Conservation (phyloP, 2,888 invertebrate genomes). For the Ramazzottius varieornatus region DNA sequence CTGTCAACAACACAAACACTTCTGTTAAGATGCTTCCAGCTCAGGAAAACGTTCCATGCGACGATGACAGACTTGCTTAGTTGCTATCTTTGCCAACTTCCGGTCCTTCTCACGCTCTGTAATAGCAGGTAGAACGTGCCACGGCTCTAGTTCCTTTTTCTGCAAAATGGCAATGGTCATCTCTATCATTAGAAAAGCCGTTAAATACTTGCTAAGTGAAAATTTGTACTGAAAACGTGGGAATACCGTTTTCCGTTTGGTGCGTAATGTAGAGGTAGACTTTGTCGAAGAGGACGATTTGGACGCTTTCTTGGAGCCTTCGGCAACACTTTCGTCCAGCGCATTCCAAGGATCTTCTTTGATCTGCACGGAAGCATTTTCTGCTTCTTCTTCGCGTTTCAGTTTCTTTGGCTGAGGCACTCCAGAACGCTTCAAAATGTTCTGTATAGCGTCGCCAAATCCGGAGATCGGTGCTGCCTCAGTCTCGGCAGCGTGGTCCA, state of each 20-base stretch:
- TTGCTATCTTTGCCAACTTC: constrained; percentile 50
- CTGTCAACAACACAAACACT: constrained; percentile 25
- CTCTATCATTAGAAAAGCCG: neutral
- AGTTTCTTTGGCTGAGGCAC: neutral
- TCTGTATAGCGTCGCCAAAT: neutral
- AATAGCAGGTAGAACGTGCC: constrained; percentile 38
- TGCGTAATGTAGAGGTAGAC: too few species aligned
- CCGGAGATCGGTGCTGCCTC: neutral
- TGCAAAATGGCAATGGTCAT: neutral
- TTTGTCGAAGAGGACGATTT: too few species aligned
- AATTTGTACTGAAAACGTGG: too few species aligned
- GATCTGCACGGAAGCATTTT: neutral
- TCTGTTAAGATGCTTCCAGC: too few species aligned
- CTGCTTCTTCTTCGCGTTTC: neutral
- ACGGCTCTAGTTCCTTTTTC: neutral
- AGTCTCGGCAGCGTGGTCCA: too few species aligned
- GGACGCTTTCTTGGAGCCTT: too few species aligned
- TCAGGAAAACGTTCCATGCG: too few species aligned
- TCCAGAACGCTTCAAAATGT: neutral
- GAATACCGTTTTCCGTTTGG: too few species aligned
- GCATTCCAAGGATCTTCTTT: neutral
- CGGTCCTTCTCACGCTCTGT: constrained; percentile 47
- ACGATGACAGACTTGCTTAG: constrained; percentile 32
- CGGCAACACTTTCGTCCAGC: too few species aligned
- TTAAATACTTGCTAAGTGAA: neutral